phyloP scores from a whole-genome alignment of 1,140 invertebrate species.

The Phenacoccus solenopsis region DNA sequence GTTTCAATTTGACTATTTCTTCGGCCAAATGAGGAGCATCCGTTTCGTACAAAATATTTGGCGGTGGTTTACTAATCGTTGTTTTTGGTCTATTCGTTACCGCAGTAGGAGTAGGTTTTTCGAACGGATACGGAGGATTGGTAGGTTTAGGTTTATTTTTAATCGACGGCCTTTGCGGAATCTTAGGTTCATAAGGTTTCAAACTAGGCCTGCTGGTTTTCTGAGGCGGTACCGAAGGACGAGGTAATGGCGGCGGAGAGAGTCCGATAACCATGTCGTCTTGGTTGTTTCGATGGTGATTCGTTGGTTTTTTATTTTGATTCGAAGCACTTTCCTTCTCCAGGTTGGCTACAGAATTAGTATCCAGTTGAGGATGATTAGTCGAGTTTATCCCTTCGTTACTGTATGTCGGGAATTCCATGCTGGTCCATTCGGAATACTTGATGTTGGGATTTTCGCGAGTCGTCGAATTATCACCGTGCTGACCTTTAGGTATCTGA shows the following conservation, averaged over 20 bases:
- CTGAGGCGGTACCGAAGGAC: slow-evolving; percentile 4
- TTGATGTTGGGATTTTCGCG: not conserved
- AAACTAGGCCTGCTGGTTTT: not conserved
- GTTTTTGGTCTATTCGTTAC: not conserved
- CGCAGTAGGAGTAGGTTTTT: slow-evolving; percentile 24
- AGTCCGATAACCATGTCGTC: slow-evolving; percentile 27
- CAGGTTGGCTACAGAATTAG: not conserved
- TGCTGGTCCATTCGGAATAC: not conserved
- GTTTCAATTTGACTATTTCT: slow-evolving; percentile 15
- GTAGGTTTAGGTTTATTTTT: slow-evolving; percentile 13
- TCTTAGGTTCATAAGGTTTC: slow-evolving; percentile 17
- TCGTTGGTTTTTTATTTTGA: not conserved
- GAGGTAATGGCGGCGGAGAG: slow-evolving; percentile 24
- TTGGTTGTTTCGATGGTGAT: not conserved
- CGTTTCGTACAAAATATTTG: slow-evolving; percentile 4
- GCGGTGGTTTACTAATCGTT: slow-evolving; percentile 7
- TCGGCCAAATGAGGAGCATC: not conserved
- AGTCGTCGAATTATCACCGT: not conserved
- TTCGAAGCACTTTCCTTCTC: not conserved
- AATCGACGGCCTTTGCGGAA: slow-evolving; percentile 19
- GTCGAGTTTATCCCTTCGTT: not conserved
- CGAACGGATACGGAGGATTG: slow-evolving; percentile 31
- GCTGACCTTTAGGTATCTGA: not conserved
- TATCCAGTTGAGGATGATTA: not conserved
- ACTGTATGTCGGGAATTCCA: not conserved